Percentiles rank a stretch among this genome's conserved stretches.
Conservation (phyloP, 2,888 invertebrate species). For the Campaea margaritaria region DNA sequence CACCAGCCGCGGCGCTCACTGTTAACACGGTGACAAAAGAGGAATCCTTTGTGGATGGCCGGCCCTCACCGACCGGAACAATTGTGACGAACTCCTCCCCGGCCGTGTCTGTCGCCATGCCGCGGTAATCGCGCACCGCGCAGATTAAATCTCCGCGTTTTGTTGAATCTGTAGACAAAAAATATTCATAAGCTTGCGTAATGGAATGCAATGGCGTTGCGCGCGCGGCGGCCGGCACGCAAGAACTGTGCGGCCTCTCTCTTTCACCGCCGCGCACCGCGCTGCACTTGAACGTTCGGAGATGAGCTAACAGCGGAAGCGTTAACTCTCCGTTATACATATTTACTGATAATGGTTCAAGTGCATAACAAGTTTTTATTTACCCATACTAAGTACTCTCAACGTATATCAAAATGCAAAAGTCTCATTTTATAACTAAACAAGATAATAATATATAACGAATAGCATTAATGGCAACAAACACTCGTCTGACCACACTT, state of each 20-base stretch:
- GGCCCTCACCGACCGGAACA: slow-evolving; percentile 83
- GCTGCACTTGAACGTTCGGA: slow-evolving; percentile 63
- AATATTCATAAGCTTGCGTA: slow-evolving; percentile 72
- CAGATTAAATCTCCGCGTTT: slow-evolving; percentile 61
- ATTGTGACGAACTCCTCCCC: slow-evolving; percentile 85
- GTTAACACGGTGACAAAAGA: slow-evolving; percentile 87
- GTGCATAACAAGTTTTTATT: slow-evolving; percentile 10
- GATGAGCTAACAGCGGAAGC: slow-evolving; percentile 51
- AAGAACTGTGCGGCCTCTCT: slow-evolving; percentile 73
- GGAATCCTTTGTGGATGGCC: slow-evolving; percentile 67
- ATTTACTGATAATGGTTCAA: slow-evolving; percentile 17
- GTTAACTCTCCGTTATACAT: slow-evolving; percentile 20
- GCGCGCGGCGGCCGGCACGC: slow-evolving; percentile 64
- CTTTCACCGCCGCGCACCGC: slow-evolving; percentile 67
- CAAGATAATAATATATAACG: slow-evolving; percentile 17
- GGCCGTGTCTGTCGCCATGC: slow-evolving; percentile 78
- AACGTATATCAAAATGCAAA: slow-evolving; percentile 8
- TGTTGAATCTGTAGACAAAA: slow-evolving; percentile 75
- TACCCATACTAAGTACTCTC: not conserved
- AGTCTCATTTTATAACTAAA: slow-evolving; percentile 13
- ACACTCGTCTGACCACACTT: slow-evolving; percentile 12
- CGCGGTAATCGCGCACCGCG: slow-evolving; percentile 70
- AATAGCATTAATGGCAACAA: slow-evolving; percentile 4
- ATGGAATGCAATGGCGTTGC: slow-evolving; percentile 67
- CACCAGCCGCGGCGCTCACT: slow-evolving; percentile 81